Evolutionary conservation across 2,888 invertebrate genomes (phyloP), one percentile per base, ranked within the genome.

Genomic region (Dioctria linearis): DNA sequence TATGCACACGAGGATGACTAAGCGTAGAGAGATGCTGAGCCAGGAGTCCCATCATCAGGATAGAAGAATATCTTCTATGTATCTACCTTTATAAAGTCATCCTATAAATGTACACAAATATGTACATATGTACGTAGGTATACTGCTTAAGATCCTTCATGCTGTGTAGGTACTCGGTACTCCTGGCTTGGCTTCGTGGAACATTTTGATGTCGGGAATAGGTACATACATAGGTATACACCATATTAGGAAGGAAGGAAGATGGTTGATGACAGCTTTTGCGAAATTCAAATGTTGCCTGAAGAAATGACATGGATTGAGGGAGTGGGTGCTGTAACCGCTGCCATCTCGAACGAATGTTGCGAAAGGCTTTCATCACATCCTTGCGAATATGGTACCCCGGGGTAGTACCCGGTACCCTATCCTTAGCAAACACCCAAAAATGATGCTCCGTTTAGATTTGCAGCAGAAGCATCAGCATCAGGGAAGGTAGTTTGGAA

Each of bases 211-310:
- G 78, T 78, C 78, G 61, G 66, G 78, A 78, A 78, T 78, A 78
- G n/a, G n/a, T 78, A 78, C 76, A n/a, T n/a, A n/a, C n/a, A n/a
- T n/a, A n/a, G n/a, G n/a, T n/a, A n/a, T n/a, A n/a, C n/a, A n/a
- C n/a, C n/a, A n/a, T n/a, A n/a, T n/a, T n/a, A n/a, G n/a, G n/a
- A 63, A 63, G 76, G 79, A 63, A 75, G 54, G 75, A 65, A 66
- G 51, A 75, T 80, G 67, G 80, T 67, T 80, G 80, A 76, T 80
- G 80, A 80, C 80, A 80, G 80, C 66, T 76, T 80, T 76, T 75
- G 59, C 66, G 67, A 80, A 80, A 76, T 76, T 80, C 66, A 57
- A 80, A 80, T 66, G 67, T 51, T 51, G 67, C 76, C 67, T 67
- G 65, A 51, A 67, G 80, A 67, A 76, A 71, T 67, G 59, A 67